phyloP scores from a whole-genome alignment of 1,140 invertebrate species.

The Pachypeltis micranthus region DNA sequence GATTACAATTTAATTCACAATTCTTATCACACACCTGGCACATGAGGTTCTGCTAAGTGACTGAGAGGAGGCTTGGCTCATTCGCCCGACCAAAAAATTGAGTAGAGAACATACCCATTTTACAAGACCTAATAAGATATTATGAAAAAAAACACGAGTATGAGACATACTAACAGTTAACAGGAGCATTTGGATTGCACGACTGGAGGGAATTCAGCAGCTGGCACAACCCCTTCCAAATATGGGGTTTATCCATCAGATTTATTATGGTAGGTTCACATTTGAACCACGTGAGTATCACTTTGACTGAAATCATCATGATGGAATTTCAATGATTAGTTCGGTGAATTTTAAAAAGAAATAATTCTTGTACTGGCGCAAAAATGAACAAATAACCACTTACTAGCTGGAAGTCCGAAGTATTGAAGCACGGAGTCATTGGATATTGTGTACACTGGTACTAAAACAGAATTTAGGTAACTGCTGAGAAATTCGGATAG shows the following conservation, averaged over 20 bases:
- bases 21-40: no score
- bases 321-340: slow-evolving; percentile 11
- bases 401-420: slow-evolving; percentile 56
- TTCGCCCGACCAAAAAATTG: no score
- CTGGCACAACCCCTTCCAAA: slow-evolving; percentile 68
- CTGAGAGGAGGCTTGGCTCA: no score
- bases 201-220: slow-evolving; percentile 53
- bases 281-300: slow-evolving; percentile 58
- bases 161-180: slow-evolving; percentile 19
- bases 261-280: slow-evolving; percentile 44
- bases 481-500: slow-evolving; percentile 52
- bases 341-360: neutral
- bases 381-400: slow-evolving; percentile 29
- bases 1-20: no score
- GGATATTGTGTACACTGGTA: slow-evolving; percentile 54
- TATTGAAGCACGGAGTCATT: slow-evolving; percentile 47
- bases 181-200: slow-evolving; percentile 21
- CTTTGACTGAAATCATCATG: slow-evolving; percentile 52
- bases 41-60: no score
- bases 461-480: slow-evolving; percentile 54
- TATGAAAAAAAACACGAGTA: no score
- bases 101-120: neutral
- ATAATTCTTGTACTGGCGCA: no score
- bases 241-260: slow-evolving; percentile 47
- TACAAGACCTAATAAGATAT: no score